Evolutionary conservation across 2,113 vertebrate species (phyloP), one percentile per base, ranked within the genome.

Genomic region (Arizona elegans): DNA sequence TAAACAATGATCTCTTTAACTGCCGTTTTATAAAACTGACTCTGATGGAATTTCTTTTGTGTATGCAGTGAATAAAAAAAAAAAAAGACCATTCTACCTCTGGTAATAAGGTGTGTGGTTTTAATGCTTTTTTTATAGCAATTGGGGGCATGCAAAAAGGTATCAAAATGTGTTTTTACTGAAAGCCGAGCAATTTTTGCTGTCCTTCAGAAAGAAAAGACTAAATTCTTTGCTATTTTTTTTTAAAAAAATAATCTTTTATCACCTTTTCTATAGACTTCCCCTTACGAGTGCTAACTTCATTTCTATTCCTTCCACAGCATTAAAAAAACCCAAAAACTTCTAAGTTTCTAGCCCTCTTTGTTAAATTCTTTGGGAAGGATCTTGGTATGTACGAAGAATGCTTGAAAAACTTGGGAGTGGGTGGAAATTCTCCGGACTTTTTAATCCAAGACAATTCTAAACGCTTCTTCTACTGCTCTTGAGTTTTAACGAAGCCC

Each of bases 1-100:
- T 95, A 92, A 58, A 89, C 53, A 52, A 23, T 9, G 1, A 59
- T 43, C 92, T 1, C 9, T 23, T 10, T 88, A 95, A 93, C 56
- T 19, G 29, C 3, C 55, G 12, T 52, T 56, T 87, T 62, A 21
- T 54, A 65, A 55, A 26, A 33, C 8, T 75, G 91, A n/a, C 50
- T 38, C 26, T 10, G 10, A 75, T 17, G 29, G 23, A 17, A 21
- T 26, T 65, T 54, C 33, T 56, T 95, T 85, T 95, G 88, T 54
- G 92, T 97, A 95, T 97, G 97, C 95, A 86, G 97, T 97, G 97
- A 97, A 94, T 95, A 96, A 97, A 97, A 94, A 96, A 97, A 97
- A 93, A 96, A 92, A 97, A 24, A 8, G 0, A 15, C 95, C 94
- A 43, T 94, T 97, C 97, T 97, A 97, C 97, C 97, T 98, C 97